Base-by-base conservation (phyloP, 1,140 invertebrate species). In the Cecropterus lyciades region DNA sequence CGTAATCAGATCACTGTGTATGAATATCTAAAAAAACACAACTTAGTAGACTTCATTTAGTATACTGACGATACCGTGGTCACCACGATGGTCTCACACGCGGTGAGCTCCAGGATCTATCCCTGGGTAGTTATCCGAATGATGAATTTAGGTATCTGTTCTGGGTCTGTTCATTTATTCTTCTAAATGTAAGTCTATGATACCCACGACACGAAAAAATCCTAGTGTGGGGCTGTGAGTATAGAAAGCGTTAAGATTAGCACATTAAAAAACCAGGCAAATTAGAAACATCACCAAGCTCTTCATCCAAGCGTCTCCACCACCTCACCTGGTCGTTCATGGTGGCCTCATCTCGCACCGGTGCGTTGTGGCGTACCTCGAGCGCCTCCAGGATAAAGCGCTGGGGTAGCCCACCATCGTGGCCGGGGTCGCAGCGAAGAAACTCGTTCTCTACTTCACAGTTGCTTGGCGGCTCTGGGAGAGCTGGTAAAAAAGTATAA, bases 371-470 rank as follows among this genome's bases (percentile, higher is more conserved):
- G 84, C 65, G 94, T 92, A 80, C 96, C 83, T 90, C 96, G 67
- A 95, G 94, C 42, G 97, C 96, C 91, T 98, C 96, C 49, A 98
- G 92, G 46, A 97, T 92, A 87, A 98, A 98, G 79, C 95, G 95
- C 87, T 98, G 97, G 13, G 95, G 93, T 14, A 97, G 93, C 4
- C 97, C 97, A 9, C 97, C 97, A 75, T 97, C 96, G 73, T 95
- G 95, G 14, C 97, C 96, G 0, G 96, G 94, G 49, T 94, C 88
- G 86, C 97, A 98, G 59, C 94, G 95, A 45, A 97, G 90, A 33
- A 93, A 94, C 42, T 95, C 94, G 85, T 96, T 96, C 73, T 93
- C 92, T 59, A 96, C 81, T 43, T 94, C 92, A 79, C 96, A 97
- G 80, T 95, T 94, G 72, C 91, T 92, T 10, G 96, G 96, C 3